Base-by-base conservation (phyloP, 2,888 invertebrate species). In the Caenorhabditis panamensis region DNA sequence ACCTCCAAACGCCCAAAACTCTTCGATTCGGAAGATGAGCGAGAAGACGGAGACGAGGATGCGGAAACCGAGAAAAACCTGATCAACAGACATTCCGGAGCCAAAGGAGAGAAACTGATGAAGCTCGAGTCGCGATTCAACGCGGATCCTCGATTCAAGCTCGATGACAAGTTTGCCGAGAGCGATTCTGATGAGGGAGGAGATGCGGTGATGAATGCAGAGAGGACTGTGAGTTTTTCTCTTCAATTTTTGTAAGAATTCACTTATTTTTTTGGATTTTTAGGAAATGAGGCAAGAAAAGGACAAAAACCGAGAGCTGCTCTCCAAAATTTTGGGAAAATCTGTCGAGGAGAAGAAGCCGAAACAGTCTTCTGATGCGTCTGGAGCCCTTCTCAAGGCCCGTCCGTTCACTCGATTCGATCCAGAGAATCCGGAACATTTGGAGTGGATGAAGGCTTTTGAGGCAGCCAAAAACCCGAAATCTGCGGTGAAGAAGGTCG, bases 381-480 rank as follows among this genome's bases (percentile, higher is more conserved):
- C 54, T 16, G 61, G 44, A 31, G 31, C 51, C 41, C 36, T 37
- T 44, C 61, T 75, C 5, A 63, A 63, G 44, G 71, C 80, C 3
- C 73, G 81, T 2, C 84, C 84, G 1, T 84, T 84, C 68, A 81
- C 84, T 3, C 69, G 83, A 47, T 88, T 86, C 69, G 88, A 88
- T 71, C 88, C 88, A 4, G 84, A 83, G 22, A 87, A 88, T 77
- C 83, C 79, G 24, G 86, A 87, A 49, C 89, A 89, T 64, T 75
- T 86, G 11, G 77, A 61, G 49, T 88, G 87, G 89, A 85, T 88
- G 85, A 80, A 84, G 22, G 62, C 62, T 2, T 79, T 83, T 28
- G 80, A 75, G 24, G 75, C 66, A 22, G 53, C 72, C 20, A 73
- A 66, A 37, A 72, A 82, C 24, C 66, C 67, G 20, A 59, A 69